A percentile compares a stretch with the other conserved stretches of the same genome.
Conservation (phyloP, 2,797 vertebrate species). For the Rhinophrynus dorsalis region DNA sequence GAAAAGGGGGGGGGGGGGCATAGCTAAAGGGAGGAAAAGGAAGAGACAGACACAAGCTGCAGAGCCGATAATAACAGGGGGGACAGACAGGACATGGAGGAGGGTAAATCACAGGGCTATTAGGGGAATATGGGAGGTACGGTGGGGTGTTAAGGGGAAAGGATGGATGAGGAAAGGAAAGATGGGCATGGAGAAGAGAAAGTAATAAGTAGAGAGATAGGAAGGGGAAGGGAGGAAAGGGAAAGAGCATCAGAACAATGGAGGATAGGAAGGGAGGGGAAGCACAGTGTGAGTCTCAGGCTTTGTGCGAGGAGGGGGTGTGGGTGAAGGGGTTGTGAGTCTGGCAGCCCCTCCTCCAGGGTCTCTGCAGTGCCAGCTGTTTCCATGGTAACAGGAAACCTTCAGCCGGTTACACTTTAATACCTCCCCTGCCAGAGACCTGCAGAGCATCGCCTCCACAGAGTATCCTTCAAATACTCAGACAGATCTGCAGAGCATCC, state of each 20-base stretch:
- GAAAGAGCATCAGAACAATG: slow-evolving; percentile 16
- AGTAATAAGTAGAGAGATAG: not conserved
- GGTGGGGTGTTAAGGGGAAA: too few relatives aligned
- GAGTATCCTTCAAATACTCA: too few relatives aligned
- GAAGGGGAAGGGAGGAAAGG: not conserved
- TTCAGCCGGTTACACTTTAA: slow-evolving; percentile 21
- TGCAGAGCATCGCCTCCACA: not conserved
- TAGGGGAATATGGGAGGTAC: too few relatives aligned
- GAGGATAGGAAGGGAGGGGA: not conserved
- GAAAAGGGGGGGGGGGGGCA: not conserved
- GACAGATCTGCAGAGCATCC: too few relatives aligned
- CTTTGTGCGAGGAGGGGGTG: not conserved
- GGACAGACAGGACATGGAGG: slow-evolving; percentile 19
- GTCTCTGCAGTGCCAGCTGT: slow-evolving; percentile 31
- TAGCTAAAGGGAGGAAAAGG: not conserved
- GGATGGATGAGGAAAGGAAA: too few relatives aligned
- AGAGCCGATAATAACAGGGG: slow-evolving; percentile 9
- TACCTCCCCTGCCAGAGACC: not conserved
- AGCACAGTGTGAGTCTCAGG: not conserved
- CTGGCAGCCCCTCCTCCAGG: slow-evolving; percentile 9
- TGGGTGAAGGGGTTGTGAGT: not conserved
- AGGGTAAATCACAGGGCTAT: not conserved
- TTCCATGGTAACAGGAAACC: slow-evolving; percentile 37
- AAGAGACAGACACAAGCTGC: not conserved
- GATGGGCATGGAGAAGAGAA: slow-evolving; percentile 11